Evolutionary conservation across 2,113 vertebrate genomes (phyloP).

Genomic region (Tapirus terrestris): DNA sequence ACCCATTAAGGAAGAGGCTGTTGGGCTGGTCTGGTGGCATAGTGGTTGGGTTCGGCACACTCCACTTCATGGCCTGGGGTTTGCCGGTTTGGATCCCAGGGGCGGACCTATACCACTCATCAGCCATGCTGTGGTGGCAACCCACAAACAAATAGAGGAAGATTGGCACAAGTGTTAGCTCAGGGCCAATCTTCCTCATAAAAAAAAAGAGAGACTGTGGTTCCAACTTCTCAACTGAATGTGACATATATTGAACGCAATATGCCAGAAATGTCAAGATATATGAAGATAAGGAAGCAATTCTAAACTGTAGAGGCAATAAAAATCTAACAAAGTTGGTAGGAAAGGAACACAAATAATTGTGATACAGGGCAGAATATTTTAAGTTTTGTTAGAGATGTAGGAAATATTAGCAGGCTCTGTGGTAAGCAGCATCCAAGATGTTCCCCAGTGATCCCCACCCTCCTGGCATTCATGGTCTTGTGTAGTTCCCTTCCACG

Average conservation of each 20-base stretch:
- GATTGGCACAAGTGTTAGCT: no score
- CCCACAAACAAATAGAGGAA: no score
- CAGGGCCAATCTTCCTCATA: no score
- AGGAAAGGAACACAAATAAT: neutral
- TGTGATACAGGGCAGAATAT: neutral
- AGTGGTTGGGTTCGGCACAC: no score
- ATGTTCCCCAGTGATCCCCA: neutral
- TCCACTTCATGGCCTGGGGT: no score
- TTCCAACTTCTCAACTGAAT: neutral
- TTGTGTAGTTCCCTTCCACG: no score
- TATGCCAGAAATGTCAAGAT: neutral
- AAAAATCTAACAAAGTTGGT: fast-evolving
- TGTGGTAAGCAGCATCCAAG: neutral
- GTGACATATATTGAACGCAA: neutral
- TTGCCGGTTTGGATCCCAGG: no score
- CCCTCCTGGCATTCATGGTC: no score
- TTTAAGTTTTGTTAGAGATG: fast-evolving
- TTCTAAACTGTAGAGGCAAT: neutral
- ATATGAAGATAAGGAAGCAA: neutral
- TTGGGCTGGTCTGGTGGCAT: no score
- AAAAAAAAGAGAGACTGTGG: neutral
- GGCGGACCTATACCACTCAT: no score
- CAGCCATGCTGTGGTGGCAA: no score
- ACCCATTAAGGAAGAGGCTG: neutral
- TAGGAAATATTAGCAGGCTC: neutral